phyloP scores from a whole-genome alignment of 2,888 invertebrate genomes.

The Mimumesa dahlbomi region DNA sequence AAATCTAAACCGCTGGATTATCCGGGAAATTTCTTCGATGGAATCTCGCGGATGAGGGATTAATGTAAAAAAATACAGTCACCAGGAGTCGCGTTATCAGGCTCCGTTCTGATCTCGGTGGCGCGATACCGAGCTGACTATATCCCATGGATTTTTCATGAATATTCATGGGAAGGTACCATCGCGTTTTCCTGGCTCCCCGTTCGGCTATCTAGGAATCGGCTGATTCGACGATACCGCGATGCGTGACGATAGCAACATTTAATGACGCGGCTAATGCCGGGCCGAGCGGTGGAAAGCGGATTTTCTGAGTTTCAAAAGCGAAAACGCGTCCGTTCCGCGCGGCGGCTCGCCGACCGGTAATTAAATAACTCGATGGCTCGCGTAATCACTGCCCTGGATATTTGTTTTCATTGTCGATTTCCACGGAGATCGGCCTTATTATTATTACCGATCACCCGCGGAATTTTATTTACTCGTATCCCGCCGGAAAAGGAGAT shows the following conservation, averaged over 20 bases:
- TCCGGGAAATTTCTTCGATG: no score
- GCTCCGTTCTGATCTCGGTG: slow-evolving; percentile 60
- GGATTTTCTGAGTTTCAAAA: slow-evolving; percentile 13
- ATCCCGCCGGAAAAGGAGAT: no score
- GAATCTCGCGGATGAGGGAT: not conserved
- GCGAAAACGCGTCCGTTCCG: no score
- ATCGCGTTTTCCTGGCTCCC: slow-evolving; percentile 14
- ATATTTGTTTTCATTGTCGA: no score
- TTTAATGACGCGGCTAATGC: slow-evolving; percentile 34
- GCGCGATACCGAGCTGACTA: slow-evolving; percentile 61
- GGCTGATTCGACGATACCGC: slow-evolving; percentile 36
- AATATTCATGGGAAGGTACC: slow-evolving; percentile 61
- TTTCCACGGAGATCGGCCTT: no score
- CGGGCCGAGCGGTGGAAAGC: slow-evolving; percentile 9
- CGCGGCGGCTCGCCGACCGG: no score
- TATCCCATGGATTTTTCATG: slow-evolving; percentile 60
- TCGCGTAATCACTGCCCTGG: no score
- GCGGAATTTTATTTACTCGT: no score
- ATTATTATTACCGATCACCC: no score
- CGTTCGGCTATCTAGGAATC: slow-evolving; percentile 48
- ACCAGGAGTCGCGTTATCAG: slow-evolving; percentile 58
- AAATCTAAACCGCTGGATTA: no score
- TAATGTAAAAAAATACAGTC: slow-evolving; percentile 18
- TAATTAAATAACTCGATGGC: no score
- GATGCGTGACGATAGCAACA: slow-evolving; percentile 15